A percentile compares a stretch with the other conserved stretches of the same genome.
Evolutionary conservation across 2,888 invertebrate species (phyloP).

Genomic region (Drosophila anomalipes): DNA sequence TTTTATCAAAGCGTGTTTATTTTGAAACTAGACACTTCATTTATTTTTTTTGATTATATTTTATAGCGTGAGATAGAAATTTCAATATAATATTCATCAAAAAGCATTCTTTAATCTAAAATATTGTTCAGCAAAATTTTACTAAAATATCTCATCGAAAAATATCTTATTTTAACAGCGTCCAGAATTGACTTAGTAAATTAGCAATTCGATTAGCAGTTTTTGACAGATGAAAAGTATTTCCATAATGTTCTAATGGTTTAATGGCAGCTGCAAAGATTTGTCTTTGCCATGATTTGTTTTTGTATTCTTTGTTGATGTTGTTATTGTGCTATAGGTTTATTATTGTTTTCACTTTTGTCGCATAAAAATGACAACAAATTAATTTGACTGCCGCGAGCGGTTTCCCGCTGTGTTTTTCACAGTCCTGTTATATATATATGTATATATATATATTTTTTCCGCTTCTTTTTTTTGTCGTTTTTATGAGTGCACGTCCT

Average conservation of each 20-base stretch:
- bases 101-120: background rate
- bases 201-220: background rate
- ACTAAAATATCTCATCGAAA: background rate
- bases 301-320: slow-evolving; percentile 31
- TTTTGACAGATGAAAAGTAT: background rate
- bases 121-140: background rate
- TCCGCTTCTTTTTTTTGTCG: slow-evolving; percentile 21
- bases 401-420: slow-evolving; percentile 80
- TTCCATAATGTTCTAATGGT: slow-evolving; percentile 11
- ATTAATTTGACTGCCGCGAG: slow-evolving; percentile 76
- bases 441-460: slow-evolving; percentile 9
- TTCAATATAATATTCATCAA: background rate
- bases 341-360: slow-evolving; percentile 79
- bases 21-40: background rate
- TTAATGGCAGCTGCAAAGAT: slow-evolving; percentile 65
- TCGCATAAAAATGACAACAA: slow-evolving; percentile 81
- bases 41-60: background rate
- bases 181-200: background rate
- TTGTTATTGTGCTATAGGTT: slow-evolving; percentile 23
- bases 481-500: slow-evolving; percentile 60
- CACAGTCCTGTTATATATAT: slow-evolving; percentile 60
- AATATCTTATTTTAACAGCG: background rate
- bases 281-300: slow-evolving; percentile 16
- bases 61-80: background rate
- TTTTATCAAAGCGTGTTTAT: background rate